These are phyloP conservation scores for Catamblyrhynchus diadema DNA, from an alignment of 2,797 vertebrate species.

Conservation along the genomic window DNA sequence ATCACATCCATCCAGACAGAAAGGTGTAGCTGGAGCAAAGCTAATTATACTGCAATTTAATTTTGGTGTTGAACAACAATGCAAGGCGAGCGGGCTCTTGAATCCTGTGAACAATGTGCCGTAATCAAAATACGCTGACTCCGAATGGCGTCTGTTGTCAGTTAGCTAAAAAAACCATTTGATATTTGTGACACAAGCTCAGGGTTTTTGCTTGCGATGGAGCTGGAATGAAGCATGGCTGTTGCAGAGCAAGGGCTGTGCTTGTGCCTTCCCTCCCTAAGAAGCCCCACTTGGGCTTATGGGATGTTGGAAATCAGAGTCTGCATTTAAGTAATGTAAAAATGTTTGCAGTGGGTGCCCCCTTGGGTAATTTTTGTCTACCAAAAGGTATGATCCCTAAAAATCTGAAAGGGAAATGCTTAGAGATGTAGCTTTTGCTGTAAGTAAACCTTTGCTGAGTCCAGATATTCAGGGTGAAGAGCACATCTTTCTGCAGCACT, in stretches of 20 bases:
- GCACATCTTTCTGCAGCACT: rapidly evolving
- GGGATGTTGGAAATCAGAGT: background rate
- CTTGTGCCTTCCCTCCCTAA: background rate
- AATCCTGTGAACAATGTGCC: background rate
- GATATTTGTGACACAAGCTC: background rate
- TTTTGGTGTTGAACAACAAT: background rate
- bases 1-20: background rate
- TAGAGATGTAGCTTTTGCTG: background rate
- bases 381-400: background rate
- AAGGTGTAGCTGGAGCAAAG: constrained; percentile 14
- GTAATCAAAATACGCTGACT: constrained; percentile 6
- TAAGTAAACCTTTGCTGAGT: background rate
- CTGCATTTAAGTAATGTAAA: rapidly evolving
- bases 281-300: rapidly evolving
- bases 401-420: background rate
- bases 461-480: background rate
- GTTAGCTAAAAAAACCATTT: background rate
- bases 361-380: background rate
- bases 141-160: background rate
- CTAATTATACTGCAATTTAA: background rate
- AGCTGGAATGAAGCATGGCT: background rate
- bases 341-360: background rate
- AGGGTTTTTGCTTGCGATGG: background rate
- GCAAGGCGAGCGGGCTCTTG: background rate
- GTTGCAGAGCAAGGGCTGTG: background rate